These are phyloP conservation scores for Drosophila tani DNA, from an alignment of 1,140 invertebrate genomes.

Conservation along the genomic window DNA sequence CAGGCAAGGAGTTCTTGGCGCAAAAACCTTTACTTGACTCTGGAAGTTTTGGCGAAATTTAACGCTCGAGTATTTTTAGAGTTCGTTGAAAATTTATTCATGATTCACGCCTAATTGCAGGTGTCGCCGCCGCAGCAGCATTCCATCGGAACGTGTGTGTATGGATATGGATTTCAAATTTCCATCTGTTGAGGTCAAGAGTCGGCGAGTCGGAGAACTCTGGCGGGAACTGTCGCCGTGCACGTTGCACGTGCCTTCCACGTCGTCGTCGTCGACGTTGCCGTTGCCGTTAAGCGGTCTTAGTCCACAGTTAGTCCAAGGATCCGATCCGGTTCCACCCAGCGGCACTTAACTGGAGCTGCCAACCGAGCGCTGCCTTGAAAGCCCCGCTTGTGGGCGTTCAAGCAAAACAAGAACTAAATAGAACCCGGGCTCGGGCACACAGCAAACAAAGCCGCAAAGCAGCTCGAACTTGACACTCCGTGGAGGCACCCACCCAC, in stretches of 20 bases:
- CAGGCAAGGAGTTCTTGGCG: slow-evolving; percentile 10
- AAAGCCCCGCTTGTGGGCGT: slow-evolving; percentile 44
- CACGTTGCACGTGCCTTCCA: slow-evolving; percentile 26
- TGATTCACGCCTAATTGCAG: slow-evolving; percentile 64
- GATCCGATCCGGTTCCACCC: slow-evolving; percentile 46
- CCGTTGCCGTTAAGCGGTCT: not conserved
- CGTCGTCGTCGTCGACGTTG: not conserved
- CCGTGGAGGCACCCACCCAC: slow-evolving; percentile 17
- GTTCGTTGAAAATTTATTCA: slow-evolving; percentile 53
- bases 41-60: slow-evolving; percentile 20
- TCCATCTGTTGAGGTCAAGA: slow-evolving; percentile 45
- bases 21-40: slow-evolving; percentile 11
- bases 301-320: slow-evolving; percentile 1
- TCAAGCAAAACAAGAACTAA: slow-evolving; percentile 49
- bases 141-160: slow-evolving; percentile 9
- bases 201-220: slow-evolving; percentile 34
- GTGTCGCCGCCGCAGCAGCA: slow-evolving; percentile 30
- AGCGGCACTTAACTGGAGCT: slow-evolving; percentile 51
- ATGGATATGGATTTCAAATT: slow-evolving; percentile 26
- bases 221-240: slow-evolving; percentile 12
- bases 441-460: slow-evolving; percentile 1
- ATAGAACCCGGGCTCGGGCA: slow-evolving; percentile 17
- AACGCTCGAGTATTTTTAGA: slow-evolving; percentile 42
- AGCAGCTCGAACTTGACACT: slow-evolving; percentile 40
- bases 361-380: slow-evolving; percentile 52